phyloP scores from a whole-genome alignment of 2,113 vertebrate genomes.

The Philantomba maxwellii region DNA sequence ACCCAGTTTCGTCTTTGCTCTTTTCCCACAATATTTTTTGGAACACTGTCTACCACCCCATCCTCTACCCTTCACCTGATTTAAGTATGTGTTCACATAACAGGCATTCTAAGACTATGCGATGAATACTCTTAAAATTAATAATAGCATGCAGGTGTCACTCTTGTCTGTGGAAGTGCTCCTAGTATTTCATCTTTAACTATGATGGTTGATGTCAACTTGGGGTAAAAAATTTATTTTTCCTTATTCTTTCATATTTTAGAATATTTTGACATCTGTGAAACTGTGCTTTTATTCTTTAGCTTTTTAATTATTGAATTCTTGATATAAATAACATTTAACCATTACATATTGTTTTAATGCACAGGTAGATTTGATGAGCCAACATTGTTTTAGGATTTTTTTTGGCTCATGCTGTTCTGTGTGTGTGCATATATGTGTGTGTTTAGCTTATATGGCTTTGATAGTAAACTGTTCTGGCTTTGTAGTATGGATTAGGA shows the following conservation, averaged over 20 bases:
- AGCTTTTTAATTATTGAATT: background rate
- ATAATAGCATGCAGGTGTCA: background rate
- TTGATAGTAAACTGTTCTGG: background rate
- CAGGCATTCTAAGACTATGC: background rate
- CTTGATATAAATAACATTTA: background rate
- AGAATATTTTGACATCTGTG: background rate
- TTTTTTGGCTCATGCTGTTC: background rate
- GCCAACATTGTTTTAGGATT: background rate
- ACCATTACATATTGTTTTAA: background rate
- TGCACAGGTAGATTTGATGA: background rate
- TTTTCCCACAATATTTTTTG: background rate
- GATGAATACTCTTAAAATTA: background rate
- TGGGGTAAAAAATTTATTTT: background rate
- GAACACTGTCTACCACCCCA: background rate
- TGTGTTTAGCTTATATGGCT: background rate
- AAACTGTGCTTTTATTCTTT: background rate
- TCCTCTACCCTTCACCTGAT: background rate
- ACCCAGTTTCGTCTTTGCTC: background rate
- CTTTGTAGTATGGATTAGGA: background rate
- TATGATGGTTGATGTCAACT: background rate
- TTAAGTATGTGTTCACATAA: background rate
- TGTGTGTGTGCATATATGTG: background rate
- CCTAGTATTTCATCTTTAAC: background rate
- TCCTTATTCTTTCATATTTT: background rate
- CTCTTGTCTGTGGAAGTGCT: background rate